phyloP scores from a whole-genome alignment of 2,797 vertebrate species.

The Carapus acus region DNA sequence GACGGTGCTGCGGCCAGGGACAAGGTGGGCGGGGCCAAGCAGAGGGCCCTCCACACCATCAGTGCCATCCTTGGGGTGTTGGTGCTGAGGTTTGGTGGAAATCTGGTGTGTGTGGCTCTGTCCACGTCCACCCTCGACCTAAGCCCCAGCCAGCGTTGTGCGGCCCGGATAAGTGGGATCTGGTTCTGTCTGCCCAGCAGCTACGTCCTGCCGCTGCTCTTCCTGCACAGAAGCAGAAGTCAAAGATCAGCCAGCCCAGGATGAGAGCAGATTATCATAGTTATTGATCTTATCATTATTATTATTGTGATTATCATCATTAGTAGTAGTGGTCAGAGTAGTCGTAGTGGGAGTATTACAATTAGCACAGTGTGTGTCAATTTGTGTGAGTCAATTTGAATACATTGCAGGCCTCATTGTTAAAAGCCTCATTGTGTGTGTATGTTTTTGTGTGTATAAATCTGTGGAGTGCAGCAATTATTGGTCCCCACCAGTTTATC shows the following conservation, averaged over 20 bases:
- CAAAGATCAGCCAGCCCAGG: too few species aligned
- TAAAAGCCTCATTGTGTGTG: too few species aligned
- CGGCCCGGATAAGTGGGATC: fast-evolving
- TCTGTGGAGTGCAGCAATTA: too few species aligned
- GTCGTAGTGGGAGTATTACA: too few species aligned
- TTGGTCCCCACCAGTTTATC: too few species aligned
- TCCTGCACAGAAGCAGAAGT: constrained; percentile 27
- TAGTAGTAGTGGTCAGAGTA: too few species aligned
- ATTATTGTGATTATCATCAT: too few species aligned
- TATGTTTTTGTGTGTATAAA: too few species aligned
- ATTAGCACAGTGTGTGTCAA: too few species aligned
- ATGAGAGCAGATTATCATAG: not conserved
- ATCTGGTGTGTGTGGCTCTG: fast-evolving
- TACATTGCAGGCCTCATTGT: too few species aligned
- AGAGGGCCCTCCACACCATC: constrained; percentile 22
- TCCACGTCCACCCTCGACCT: fast-evolving
- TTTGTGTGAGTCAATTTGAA: too few species aligned
- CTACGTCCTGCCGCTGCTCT: constrained; percentile 27
- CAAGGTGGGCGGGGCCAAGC: constrained; percentile 15
- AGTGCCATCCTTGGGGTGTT: constrained; percentile 6
- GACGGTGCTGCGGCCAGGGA: constrained; percentile 7
- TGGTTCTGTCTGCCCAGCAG: constrained; percentile 36
- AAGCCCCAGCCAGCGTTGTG: not conserved
- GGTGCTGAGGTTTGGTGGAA: not conserved
- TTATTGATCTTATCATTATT: not conserved